Conservation (phyloP, 2,797 vertebrate genomes). For the Cyclopterus lumpus region DNA sequence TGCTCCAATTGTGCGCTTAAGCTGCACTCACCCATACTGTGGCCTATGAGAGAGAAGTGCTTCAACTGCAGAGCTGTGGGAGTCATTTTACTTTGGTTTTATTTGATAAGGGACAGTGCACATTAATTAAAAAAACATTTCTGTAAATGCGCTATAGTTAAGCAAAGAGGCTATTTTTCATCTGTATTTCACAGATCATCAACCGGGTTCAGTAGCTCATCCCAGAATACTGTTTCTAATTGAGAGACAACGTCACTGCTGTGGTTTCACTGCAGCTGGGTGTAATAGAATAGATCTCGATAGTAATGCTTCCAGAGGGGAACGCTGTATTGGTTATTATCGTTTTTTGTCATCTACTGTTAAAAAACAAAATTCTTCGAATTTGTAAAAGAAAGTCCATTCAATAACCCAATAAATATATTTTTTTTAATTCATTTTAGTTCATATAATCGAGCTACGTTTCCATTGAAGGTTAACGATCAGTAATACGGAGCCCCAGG, state of each 20-base stretch:
- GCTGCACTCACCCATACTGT: conserved; percentile 93
- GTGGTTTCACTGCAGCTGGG: conserved; percentile 17
- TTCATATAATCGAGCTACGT: neutral
- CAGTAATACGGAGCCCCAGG: neutral
- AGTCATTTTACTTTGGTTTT: conserved; percentile 63
- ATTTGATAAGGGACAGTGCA: too few relatives aligned
- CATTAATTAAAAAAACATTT: too few relatives aligned
- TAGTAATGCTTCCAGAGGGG: neutral
- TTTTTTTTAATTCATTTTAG: neutral
- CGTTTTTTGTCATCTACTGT: neutral
- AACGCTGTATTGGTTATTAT: neutral
- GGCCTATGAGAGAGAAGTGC: conserved; percentile 90
- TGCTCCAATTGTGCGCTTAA: neutral
- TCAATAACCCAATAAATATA: neutral
- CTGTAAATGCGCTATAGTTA: too few relatives aligned
- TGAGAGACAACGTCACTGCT: conserved; percentile 29
- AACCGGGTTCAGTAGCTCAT: conserved; percentile 56
- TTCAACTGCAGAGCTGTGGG: conserved; percentile 91
- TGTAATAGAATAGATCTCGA: neutral
- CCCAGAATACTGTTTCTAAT: conserved; percentile 41
- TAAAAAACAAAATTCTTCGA: neutral
- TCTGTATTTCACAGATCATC: conserved; percentile 66
- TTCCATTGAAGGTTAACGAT: neutral
- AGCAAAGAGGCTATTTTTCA: too few relatives aligned
- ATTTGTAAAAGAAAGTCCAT: neutral